Percentiles rank a stretch among this genome's conserved stretches.
Evolutionary conservation across 2,113 vertebrate genomes (phyloP).

Genomic region (Cheilinus undulatus): DNA sequence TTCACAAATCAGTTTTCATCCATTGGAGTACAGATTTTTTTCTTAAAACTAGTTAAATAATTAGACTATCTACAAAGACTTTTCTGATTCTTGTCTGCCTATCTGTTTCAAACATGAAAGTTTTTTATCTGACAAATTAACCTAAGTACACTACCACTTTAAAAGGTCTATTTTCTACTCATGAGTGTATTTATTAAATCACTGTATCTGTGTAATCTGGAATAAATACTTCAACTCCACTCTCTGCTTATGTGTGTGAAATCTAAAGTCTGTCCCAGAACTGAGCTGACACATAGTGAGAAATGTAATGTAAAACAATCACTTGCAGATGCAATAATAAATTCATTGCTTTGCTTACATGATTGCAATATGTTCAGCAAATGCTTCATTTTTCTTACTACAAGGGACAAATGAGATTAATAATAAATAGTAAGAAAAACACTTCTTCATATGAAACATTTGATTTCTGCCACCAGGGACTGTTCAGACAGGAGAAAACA

Average conservation of each 20-base stretch:
- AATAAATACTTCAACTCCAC: too few species aligned
- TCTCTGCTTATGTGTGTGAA: not conserved
- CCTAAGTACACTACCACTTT: conserved; percentile 64
- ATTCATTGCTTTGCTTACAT: too few species aligned
- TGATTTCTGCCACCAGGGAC: conserved; percentile 52
- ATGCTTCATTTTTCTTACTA: conserved; percentile 4
- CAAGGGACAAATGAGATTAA: conserved; percentile 33
- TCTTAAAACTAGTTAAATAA: conserved; percentile 62
- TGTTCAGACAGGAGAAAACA: conserved; percentile 63
- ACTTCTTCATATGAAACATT: conserved; percentile 40
- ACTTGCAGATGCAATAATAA: too few species aligned
- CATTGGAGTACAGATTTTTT: conserved; percentile 77
- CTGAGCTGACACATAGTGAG: not conserved
- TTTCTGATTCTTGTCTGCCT: conserved; percentile 87
- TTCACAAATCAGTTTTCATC: conserved; percentile 74
- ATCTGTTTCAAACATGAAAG: conserved; percentile 80
- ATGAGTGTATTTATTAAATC: conserved; percentile 60
- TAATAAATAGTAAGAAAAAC: conserved; percentile 47
- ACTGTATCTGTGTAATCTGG: too few species aligned
- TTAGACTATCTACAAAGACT: conserved; percentile 85
- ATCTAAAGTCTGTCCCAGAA: too few species aligned
- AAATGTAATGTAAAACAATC: too few species aligned
- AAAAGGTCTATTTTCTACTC: conserved; percentile 44
- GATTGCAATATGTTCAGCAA: not conserved
- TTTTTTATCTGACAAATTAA: conserved; percentile 79